Base-by-base conservation (phyloP, 37 sponge, comb jelly and placozoan genomes). In the Hexactinellida sp. region DNA sequence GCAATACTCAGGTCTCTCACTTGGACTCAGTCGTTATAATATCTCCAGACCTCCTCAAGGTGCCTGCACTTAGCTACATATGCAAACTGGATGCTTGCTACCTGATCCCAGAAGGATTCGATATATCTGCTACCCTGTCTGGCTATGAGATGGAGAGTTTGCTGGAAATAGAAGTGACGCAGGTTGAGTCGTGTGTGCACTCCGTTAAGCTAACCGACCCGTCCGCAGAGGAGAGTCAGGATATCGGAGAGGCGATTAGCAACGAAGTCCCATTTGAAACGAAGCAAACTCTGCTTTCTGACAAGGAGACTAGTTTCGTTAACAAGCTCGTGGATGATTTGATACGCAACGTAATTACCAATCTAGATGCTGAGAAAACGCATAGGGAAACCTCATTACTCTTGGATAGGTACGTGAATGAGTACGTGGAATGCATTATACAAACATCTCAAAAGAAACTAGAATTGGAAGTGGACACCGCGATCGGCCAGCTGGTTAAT, bases 1-100 rank as follows among this genome's bases (percentile, higher is more conserved):
- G 95, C 0, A 90, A 94, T 84, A 82, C 39, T 0, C 63, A 83
- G 35, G 85, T 90, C 25, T 35, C 52, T 25, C 82, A 82, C 0
- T 5, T 55, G 0, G 54, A 54, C 25, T 36, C 83, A n/a, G 10
- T 92, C 34, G 37, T 38, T 0, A 36, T 54, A 3, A 86, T 91
- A 0, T 54, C 86, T 1, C 83, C 90, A 7, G 34, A 54, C 9
- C 88, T 93, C 37, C 55, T 91, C 21, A 7, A 36, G 1, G 36
- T 86, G 24, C 86, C 88, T 0, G 76, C 13, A 10, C 13, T 25
- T n/a, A 63, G 76, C 3, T 63, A 63, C 34, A 7, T 63, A 10
- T 63, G 76, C 76, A 63, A n/a, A 23, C 3, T 63, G 5, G 76
- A 63, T n/a, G 13, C 76, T 7, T 63, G 32, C 25, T 63, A 63